Base-by-base conservation (phyloP, 35 echinoderm and acorn worm genomes). In the Apostichopus parvimensis region DNA sequence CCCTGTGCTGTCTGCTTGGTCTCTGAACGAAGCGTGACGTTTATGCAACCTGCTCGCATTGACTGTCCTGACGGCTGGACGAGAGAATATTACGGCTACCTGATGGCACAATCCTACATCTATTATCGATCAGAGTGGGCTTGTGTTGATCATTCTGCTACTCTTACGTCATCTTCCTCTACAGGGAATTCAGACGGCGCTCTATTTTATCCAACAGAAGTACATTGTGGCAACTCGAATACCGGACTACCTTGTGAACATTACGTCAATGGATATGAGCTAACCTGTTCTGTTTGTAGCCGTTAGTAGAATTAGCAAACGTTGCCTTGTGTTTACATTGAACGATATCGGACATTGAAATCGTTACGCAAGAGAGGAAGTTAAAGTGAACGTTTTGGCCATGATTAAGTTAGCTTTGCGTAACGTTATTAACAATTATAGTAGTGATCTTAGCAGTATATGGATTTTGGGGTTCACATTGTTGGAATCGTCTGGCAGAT, bases 11-110 rank as follows among this genome's bases (percentile, higher is more conserved):
- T 94, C 15, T 94, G 93, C 64, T 77, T 9, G 11, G 62, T 80
- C 8, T 58, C 12, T 17, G 77, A 54, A 54, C 56, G 87, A 8
- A 26, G 76, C 21, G 73, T 77, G 20, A 34, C 73, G 55, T 13
- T 83, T 56, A 94, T 81, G 59, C 79, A 90, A 57, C 93, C 93
- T 23, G 93, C 93, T 1, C 71, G 87, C 14, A 10, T 54, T 18
- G 73, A 24, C 15, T 94, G 93, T 22, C 93, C 87, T 10, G 6
- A 18, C 15, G 79, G 79, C 11, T 94, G 93, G 93, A 94, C 77
- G 9, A 53, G 23, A 45, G 93, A 94, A 72, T 94, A 94, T 59
- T 17, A 73, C 22, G 93, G 93, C 18, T 94, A 90, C 20, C 77
- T 94, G 0, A 90, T 94, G 93, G 76, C 86, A 5, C 11, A 80